Conservation (phyloP, 2,113 vertebrate genomes). For the Capreolus pygargus region DNA sequence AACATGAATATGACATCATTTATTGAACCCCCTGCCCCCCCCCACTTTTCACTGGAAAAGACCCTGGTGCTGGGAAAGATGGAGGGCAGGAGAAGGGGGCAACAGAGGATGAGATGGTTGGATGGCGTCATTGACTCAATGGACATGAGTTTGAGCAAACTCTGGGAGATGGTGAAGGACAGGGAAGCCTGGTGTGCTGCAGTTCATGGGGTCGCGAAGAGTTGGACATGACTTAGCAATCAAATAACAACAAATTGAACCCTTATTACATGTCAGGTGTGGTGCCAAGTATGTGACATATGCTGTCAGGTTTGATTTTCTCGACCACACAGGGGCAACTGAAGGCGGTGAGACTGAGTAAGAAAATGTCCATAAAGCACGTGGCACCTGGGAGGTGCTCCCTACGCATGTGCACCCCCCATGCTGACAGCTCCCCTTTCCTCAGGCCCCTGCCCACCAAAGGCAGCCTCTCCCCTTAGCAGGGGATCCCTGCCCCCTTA, state of each 20-base stretch:
- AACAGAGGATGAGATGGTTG: neutral
- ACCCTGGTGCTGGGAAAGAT: neutral
- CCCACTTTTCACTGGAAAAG: neutral
- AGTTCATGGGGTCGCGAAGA: neutral
- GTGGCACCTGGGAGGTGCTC: neutral
- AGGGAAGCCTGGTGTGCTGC: neutral
- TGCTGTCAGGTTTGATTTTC: neutral
- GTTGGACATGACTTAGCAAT: neutral
- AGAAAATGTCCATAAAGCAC: fast-evolving
- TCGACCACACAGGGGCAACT: neutral
- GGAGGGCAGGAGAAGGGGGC: neutral
- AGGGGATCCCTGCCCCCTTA: neutral
- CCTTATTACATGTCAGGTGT: neutral
- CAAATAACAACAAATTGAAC: neutral
- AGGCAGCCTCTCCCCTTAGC: neutral
- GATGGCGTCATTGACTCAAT: neutral
- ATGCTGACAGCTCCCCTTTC: neutral
- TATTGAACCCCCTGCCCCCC: neutral
- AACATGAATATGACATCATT: neutral
- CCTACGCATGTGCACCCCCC: fast-evolving
- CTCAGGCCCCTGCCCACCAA: neutral
- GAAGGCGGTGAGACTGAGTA: neutral
- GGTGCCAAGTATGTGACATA: no score
- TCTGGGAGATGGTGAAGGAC: neutral
- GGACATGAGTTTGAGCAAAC: neutral